Base-by-base conservation (phyloP, 2,888 invertebrate genomes). In the Eretmocerus hayati region DNA sequence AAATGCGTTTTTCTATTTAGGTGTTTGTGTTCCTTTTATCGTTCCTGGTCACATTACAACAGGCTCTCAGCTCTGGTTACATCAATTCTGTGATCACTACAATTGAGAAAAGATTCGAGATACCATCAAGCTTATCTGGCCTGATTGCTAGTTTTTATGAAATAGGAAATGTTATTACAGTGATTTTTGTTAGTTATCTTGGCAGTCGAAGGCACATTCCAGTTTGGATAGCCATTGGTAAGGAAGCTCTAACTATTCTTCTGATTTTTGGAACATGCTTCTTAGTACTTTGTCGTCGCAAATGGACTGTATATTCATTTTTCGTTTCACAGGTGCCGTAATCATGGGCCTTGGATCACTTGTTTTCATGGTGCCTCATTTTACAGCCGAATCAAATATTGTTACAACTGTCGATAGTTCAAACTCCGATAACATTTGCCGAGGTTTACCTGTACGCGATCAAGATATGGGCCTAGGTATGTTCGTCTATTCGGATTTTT, bases 11-110 rank as follows among this genome's bases (percentile, higher is more conserved):
- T 2, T 6, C 16, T 38, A n/a, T 20, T 46, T 76, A 87, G 84
- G 87, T 90, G 68, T 91, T 91, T 74, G 90, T 91, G 69, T 81
- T 90, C 72, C 81, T 91, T 64, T 80, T 91, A 60, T 90, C 90
- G 67, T 82, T 90, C 76, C 82, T 91, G 68, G 91, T 91, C 64
- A 91, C 90, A 62, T 77, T 91, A 59, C 91, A 91, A 71, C 91
- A 91, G 74, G 90, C 90, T 19, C 76, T 91, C 57, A 90, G 90
- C 72, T 91, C 90, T 54, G 91, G 91, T 58, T 91, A 91, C 72
- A 90, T 90, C 60, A 91, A 91, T 75, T 90, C 90, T 72, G 94
- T 95, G 73, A 93, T 95, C 72, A 94, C 94, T 58, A 95, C 94
- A 48, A 93, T 95, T 64, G 94, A 95, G 76, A 93, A 93, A 73